A percentile compares a stretch with the other conserved stretches of the same genome.
phyloP scores from a whole-genome alignment of 1,140 invertebrate genomes.

The Metopolophium dirhodum region DNA sequence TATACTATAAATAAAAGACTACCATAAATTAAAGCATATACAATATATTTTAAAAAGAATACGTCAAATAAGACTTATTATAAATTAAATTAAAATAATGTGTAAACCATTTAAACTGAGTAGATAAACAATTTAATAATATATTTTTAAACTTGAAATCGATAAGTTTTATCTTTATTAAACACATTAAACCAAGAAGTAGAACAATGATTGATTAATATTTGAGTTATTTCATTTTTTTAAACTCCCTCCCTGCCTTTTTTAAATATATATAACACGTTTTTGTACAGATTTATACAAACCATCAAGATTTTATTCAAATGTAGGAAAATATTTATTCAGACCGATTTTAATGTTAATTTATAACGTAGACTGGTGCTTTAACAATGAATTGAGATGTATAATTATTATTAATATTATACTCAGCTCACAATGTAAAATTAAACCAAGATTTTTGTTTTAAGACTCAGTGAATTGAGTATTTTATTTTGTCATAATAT shows the following conservation, averaged over 20 bases:
- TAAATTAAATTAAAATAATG: not conserved
- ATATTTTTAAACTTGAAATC: constrained; percentile 9
- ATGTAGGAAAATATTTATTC: constrained; percentile 16
- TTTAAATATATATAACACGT: not conserved
- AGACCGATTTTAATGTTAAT: not conserved
- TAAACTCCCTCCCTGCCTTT: not conserved
- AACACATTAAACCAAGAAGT: constrained; percentile 15
- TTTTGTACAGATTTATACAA: constrained; percentile 10
- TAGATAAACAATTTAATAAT: not conserved
- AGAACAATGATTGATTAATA: not conserved
- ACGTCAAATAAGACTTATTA: not conserved
- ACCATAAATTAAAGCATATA: not conserved
- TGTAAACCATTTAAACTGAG: not conserved
- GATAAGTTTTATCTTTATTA: not conserved
- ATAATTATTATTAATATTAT: constrained; percentile 43
- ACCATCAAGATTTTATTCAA: not conserved
- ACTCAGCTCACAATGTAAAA: constrained; percentile 46
- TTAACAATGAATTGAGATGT: not conserved
- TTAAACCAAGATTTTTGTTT: constrained; percentile 11
- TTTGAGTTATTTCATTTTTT: constrained; percentile 15
- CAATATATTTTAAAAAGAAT: constrained; percentile 1
- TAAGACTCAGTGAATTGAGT: constrained; percentile 36
- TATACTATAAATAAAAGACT: constrained; percentile 24
- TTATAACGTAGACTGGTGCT: constrained; percentile 51
- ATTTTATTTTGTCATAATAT: constrained; percentile 35